Conservation (phyloP, 64 coral and sea anemone species). For the Trachythela sp. region DNA sequence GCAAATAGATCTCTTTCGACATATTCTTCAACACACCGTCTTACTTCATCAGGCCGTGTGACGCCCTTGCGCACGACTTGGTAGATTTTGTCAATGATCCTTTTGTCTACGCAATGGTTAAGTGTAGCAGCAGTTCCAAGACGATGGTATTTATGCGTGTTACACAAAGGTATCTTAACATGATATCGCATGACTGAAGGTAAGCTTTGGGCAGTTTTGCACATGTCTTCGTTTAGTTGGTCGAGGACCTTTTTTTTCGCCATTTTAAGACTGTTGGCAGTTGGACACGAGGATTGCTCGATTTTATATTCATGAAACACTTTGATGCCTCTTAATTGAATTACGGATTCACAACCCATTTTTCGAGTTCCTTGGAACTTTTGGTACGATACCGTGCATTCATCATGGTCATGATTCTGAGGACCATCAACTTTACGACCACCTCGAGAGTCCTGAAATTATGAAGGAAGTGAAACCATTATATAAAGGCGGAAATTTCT, state of each 20-base stretch:
- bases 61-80: slow-evolving; percentile 19
- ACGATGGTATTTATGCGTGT: slow-evolving; percentile 23
- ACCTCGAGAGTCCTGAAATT: not conserved
- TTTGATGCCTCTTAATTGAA: slow-evolving; percentile 19
- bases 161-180: slow-evolving; percentile 35
- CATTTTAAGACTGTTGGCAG: not conserved
- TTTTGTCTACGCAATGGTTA: slow-evolving; percentile 40
- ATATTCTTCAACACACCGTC: slow-evolving; percentile 21
- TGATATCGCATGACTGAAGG: not conserved
- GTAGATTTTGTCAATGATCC: slow-evolving; percentile 44
- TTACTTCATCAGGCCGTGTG: slow-evolving; percentile 20
- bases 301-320: slow-evolving; percentile 30
- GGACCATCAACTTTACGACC: not conserved
- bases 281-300: not conserved
- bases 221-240: not conserved
- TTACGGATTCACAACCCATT: not conserved
- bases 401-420: not conserved
- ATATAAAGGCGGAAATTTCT: not conserved
- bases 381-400: not conserved
- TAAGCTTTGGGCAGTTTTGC: not conserved
- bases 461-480: not conserved
- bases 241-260: slow-evolving; percentile 29
- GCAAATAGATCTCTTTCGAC: slow-evolving; percentile 46
- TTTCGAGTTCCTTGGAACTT: slow-evolving; percentile 31
- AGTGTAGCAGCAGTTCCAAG: slow-evolving; percentile 16